Conservation (phyloP, 2,113 vertebrate genomes). For the Sterna hirundo region DNA sequence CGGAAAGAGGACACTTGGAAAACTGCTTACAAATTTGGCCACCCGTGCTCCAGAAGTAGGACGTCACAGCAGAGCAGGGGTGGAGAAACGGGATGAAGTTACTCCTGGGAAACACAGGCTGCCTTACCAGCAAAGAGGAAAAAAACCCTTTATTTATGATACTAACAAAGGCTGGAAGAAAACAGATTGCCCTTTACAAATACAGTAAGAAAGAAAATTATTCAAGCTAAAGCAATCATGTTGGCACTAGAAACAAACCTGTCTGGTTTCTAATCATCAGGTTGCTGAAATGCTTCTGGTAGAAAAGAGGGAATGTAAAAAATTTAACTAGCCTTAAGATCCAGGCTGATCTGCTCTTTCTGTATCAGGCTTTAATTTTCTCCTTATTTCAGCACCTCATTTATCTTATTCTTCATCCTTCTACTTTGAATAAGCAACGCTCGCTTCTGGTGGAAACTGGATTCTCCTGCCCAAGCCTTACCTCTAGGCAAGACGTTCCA, state of each 20-base stretch:
- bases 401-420: neutral
- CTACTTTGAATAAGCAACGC: neutral
- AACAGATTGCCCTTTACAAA: neutral
- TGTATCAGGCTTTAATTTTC: neutral
- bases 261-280: neutral
- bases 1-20: neutral
- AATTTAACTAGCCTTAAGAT: neutral
- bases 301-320: neutral
- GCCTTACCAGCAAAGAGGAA: neutral
- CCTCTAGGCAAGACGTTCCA: conserved; percentile 98
- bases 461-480: conserved; percentile 36
- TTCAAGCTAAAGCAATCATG: neutral
- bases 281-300: neutral
- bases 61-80: neutral
- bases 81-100: neutral
- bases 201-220: neutral
- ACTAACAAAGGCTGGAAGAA: neutral
- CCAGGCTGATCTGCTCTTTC: neutral
- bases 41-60: neutral
- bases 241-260: neutral
- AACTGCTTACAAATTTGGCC: neutral
- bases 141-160: neutral
- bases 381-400: neutral
- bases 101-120: neutral
- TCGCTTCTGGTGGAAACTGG: neutral